These are phyloP conservation scores for Pomacea canaliculata DNA, from an alignment of 2,888 invertebrate species.

Conservation along the genomic window DNA sequence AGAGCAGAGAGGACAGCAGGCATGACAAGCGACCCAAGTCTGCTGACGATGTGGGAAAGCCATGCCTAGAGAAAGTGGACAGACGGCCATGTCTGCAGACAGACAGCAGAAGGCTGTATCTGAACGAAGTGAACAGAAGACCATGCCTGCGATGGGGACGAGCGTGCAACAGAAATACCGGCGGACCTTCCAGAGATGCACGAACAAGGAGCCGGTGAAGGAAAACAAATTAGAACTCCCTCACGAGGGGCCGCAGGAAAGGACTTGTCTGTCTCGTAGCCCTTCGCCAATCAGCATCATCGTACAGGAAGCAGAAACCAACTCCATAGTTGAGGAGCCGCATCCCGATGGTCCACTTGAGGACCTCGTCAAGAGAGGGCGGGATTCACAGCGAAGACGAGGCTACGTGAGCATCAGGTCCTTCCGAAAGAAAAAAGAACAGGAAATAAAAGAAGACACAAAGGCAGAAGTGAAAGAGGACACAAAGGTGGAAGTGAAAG, in stretches of 20 bases:
- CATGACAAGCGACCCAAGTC: not conserved
- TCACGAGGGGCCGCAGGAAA: too few species aligned
- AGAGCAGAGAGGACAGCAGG: not conserved
- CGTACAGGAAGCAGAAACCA: not conserved
- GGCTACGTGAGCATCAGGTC: slow-evolving; percentile 33
- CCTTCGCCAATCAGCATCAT: not conserved
- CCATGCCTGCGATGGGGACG: slow-evolving; percentile 37
- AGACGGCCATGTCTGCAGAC: not conserved
- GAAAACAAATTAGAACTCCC: not conserved
- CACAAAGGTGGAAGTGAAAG: not conserved
- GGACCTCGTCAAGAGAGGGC: slow-evolving; percentile 13
- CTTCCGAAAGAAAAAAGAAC: slow-evolving; percentile 23
- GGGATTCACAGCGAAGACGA: slow-evolving; percentile 26
- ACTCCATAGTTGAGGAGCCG: too few species aligned
- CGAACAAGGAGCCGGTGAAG: not conserved
- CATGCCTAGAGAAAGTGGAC: not conserved
- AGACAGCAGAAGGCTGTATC: not conserved
- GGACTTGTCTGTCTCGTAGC: not conserved
- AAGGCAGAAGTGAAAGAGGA: not conserved
- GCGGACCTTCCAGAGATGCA: slow-evolving; percentile 26
- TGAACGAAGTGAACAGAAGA: slow-evolving; percentile 23
- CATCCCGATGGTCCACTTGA: not conserved
- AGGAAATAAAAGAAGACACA: not conserved
- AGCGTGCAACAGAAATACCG: slow-evolving; percentile 36
- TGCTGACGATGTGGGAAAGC: not conserved